Conservation (phyloP, 1,140 invertebrate species). For the Coboldia fuscipes region DNA sequence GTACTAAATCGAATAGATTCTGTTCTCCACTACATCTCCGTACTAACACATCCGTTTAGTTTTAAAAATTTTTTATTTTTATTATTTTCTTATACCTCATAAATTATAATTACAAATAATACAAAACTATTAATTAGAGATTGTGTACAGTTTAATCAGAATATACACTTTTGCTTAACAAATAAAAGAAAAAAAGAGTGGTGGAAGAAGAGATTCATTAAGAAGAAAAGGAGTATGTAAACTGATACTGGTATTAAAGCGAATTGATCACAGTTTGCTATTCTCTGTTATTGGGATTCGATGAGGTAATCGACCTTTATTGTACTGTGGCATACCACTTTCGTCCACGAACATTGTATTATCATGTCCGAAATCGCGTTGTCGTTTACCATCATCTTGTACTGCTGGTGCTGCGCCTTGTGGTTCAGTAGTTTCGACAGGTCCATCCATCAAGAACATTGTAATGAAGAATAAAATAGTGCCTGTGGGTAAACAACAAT, state of each 20-base stretch:
- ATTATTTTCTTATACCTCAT: too few species aligned
- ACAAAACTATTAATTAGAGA: too few species aligned
- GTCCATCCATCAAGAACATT: constrained; percentile 46
- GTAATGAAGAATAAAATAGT: constrained; percentile 45
- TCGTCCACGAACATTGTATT: constrained; percentile 23
- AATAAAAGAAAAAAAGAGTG: too few species aligned
- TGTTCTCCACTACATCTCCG: too few species aligned
- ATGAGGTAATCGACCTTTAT: not conserved
- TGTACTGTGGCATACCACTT: not conserved
- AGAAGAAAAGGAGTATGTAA: not conserved
- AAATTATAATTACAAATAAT: too few species aligned
- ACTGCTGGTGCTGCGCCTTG: constrained; percentile 3
- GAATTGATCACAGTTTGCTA: not conserved
- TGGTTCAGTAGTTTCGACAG: constrained; percentile 13
- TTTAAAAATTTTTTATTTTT: too few species aligned
- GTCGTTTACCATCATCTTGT: constrained; percentile 2
- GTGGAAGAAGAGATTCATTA: too few species aligned
- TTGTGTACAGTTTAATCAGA: too few species aligned
- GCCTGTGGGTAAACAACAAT: constrained; percentile 21
- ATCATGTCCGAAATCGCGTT: constrained; percentile 18
- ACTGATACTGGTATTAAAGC: not conserved
- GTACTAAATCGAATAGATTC: too few species aligned
- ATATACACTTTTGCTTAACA: too few species aligned
- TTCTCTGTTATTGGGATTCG: not conserved
- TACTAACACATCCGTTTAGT: too few species aligned